These are phyloP conservation scores for Ptilorrhoa leucosticta DNA, from an alignment of 2,113 vertebrate genomes.

Conservation along the genomic window DNA sequence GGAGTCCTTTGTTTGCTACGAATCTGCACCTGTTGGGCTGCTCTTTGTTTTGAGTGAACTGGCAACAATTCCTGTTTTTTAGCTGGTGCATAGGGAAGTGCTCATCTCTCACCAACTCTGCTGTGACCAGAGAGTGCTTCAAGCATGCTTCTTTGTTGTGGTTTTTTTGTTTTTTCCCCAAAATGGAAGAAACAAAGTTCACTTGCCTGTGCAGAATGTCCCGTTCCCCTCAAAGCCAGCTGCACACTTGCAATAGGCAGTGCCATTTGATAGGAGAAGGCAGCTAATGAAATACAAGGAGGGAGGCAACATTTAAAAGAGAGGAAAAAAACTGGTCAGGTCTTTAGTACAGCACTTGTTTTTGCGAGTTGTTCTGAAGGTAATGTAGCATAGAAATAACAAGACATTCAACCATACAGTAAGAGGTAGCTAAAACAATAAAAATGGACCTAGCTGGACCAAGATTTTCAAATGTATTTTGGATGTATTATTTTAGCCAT, in stretches of 20 bases:
- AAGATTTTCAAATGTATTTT: neutral
- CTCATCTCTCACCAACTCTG: neutral
- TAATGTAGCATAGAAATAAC: neutral
- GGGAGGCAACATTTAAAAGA: neutral
- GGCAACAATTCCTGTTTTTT: neutral
- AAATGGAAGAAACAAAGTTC: neutral
- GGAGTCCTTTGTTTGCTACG: neutral
- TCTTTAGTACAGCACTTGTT: neutral
- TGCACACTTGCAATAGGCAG: conserved; percentile 80
- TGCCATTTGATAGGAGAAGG: conserved; percentile 40
- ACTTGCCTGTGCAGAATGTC: conserved; percentile 82
- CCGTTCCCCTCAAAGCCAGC: conserved; percentile 89
- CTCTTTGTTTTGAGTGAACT: neutral
- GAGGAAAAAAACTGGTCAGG: neutral
- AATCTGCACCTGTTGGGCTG: neutral
- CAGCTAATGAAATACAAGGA: conserved; percentile 70
- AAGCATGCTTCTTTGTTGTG: neutral
- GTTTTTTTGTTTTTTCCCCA: neutral
- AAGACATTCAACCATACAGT: neutral
- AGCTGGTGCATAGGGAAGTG: neutral
- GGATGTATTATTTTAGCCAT: neutral
- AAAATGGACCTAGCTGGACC: neutral
- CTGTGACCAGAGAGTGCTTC: neutral
- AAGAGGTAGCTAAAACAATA: neutral
- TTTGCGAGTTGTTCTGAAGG: neutral